Base-by-base conservation (phyloP, 2,797 vertebrate genomes). In the Pseudochaenichthys georgianus region DNA sequence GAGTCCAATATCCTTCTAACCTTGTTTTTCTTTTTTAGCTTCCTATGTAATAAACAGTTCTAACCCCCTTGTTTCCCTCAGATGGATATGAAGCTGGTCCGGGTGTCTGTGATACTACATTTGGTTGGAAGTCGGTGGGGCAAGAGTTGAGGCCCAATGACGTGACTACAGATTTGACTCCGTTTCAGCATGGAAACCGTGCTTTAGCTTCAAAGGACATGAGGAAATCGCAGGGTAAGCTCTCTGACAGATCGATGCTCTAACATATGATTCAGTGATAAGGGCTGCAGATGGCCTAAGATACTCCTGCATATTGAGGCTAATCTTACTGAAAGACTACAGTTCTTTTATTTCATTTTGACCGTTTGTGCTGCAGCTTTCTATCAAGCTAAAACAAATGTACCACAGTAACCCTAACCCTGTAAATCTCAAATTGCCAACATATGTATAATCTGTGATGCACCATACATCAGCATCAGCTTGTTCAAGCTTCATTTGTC, bases 71-170 rank as follows among this genome's bases (percentile, higher is more conserved):
- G 8, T 90, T 43, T 75, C 45, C 15, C 9, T 3, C 34, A 99
- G 98, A 97, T 96, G 96, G 96, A 95, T 97, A 97, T 96, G 97
- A 96, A 91, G 94, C 96, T 96, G 97, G 97, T 95, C 96, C 96
- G 95, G 95, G 96, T 95, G 95, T 96, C 96, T 94, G 96, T 96
- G 97, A 99, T 97, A 97, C 96, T 97, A 95, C 97, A 94, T 97
- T 97, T 98, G 97, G 96, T 98, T 97, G 98, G 98, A 98, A 99
- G 97, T 97, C 98, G 97, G 93, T 99, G 98, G 98, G 97, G 98
- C 97, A 99, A 99, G 98, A 99, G 98, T 97, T 99, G 98, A 99
- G 97, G 94, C 94, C 97, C 95, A 98, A 99, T 95, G 96, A 99
- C 96, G 97, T 98, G 97, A 99, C 96, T 84, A 82, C 94, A 93